A percentile compares a stretch with the other conserved stretches of the same genome.
These are phyloP conservation scores for Andinoacara biseriatus DNA, from an alignment of 2,113 vertebrate genomes.

Conservation along the genomic window DNA sequence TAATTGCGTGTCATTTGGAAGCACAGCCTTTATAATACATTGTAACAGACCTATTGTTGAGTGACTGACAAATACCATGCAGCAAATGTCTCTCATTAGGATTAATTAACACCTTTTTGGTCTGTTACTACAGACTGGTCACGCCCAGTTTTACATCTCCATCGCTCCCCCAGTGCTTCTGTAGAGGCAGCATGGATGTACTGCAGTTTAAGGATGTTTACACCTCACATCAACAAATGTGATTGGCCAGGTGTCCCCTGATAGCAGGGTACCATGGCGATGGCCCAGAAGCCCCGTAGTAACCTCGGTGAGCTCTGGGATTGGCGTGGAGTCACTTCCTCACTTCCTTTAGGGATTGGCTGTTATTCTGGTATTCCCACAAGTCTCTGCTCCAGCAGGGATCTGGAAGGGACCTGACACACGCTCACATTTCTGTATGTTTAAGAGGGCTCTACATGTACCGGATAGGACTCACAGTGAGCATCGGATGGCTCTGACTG, in stretches of 20 bases:
- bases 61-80: no score
- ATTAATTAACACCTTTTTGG: background rate
- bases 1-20: background rate
- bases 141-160: background rate
- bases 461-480: background rate
- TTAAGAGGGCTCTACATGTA: constrained; percentile 5
- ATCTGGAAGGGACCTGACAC: constrained; percentile 16
- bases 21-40: background rate
- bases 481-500: background rate
- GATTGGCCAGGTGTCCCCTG: constrained; percentile 66
- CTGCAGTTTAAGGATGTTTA: constrained; percentile 58
- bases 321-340: constrained; percentile 70
- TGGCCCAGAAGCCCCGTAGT: constrained; percentile 61
- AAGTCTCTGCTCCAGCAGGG: constrained; percentile 52
- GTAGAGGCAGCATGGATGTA: background rate
- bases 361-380: constrained; percentile 64
- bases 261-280: constrained; percentile 66
- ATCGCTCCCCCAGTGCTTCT: background rate
- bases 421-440: constrained; percentile 33
- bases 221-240: constrained; percentile 31
- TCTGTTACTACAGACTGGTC: background rate
- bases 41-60: background rate
- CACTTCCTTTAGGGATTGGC: constrained; percentile 65
- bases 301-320: constrained; percentile 53
- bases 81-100: background rate